Evolutionary conservation across 2,888 invertebrate species (phyloP), one percentile per base, ranked within the genome.

Genomic region (Microplitis manilae): DNA sequence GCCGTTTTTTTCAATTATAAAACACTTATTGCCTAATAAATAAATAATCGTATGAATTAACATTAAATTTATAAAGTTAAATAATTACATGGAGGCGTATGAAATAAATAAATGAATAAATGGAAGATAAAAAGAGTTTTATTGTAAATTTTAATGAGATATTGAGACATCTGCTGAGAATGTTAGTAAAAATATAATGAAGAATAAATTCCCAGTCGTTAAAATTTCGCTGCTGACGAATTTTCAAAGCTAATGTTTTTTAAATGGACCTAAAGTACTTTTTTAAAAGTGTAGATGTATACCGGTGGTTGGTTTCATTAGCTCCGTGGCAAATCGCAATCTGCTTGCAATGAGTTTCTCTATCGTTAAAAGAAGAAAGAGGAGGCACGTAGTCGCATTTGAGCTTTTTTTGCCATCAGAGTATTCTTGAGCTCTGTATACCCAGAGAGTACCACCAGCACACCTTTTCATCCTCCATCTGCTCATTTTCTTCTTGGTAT

Each of bases 291-390:
- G 20, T 62, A 62, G 15, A 62, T 41, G 17, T 68, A 77, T 62
- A 77, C 80, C 77, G 75, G 72, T 80, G 81, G 81, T 80, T 82
- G 84, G 88, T 86, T 90, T 89, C 88, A 88, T 90, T 90, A 89
- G 87, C 86, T 80, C 87, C 89, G 87, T 90, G 84, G 86, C 88
- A 86, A 90, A 89, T 90, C 86, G 88, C 88, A 88, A 88, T 89
- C 88, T 88, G 87, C 87, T 85, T 86, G 87, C 86, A 87, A 88
- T 87, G 87, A 88, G 87, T 77, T 70, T 73, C 85, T 86, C 86
- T 87, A 89, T 88, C 87, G 87, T 89, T 88, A 88, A 87, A 50
- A 50, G 50, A 50, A 50, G 50, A 80, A 81, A 87, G 83, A 86
- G 82, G 81, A 81, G 83, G 84, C 86, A 86, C 85, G 86, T 81